phyloP scores from a whole-genome alignment of 64 coral and sea anemone genomes.

The Catalaphyllia jardinei region DNA sequence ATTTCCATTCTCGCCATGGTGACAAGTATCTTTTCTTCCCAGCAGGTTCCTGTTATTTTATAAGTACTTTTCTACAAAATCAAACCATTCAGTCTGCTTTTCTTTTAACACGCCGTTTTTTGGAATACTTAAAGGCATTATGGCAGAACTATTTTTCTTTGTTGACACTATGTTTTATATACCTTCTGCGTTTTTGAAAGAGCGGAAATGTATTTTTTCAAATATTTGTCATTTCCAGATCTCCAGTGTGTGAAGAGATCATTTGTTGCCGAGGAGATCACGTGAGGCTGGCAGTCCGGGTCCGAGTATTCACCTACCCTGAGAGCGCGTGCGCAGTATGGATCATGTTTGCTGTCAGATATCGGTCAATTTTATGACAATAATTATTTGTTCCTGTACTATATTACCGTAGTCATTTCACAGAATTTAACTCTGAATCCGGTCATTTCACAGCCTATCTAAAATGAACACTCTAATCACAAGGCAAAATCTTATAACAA shows the following conservation, averaged over 20 bases:
- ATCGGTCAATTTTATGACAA: constrained; percentile 86
- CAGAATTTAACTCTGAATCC: not conserved
- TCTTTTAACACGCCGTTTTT: no score
- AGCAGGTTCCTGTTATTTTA: no score
- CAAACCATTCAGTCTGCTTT: no score
- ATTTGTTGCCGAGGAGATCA: constrained; percentile 96
- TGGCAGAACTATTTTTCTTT: no score
- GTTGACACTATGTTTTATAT: no score
- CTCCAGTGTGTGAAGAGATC: constrained; percentile 96
- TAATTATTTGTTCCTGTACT: not conserved
- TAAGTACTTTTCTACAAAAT: no score
- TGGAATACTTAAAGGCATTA: no score
- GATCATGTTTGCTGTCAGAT: constrained; percentile 99
- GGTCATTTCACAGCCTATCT: no score
- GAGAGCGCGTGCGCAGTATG: constrained; percentile 95
- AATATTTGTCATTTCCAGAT: constrained; percentile 41
- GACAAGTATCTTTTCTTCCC: no score
- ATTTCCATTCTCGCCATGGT: not conserved
- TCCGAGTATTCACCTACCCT: constrained; percentile 85
- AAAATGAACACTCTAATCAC: no score
- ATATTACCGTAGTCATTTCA: not conserved
- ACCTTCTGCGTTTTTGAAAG: no score
- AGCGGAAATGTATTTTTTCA: not conserved
- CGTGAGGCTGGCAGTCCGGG: constrained; percentile 86
- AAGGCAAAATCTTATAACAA: no score